Evolutionary conservation across 2,888 invertebrate species (phyloP).

Genomic region (Pecten maximus): DNA sequence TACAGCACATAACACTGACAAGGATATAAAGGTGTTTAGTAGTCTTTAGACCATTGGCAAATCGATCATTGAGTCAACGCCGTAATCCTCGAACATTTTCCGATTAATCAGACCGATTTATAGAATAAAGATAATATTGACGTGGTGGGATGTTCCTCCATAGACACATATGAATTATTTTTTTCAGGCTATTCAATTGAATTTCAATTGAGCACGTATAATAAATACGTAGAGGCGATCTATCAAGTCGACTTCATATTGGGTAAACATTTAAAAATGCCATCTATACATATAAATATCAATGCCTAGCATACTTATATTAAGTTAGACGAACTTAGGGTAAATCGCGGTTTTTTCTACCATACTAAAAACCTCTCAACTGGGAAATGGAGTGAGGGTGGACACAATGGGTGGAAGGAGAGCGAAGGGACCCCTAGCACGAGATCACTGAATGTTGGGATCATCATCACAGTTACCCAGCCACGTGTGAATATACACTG

Average conservation of each 20-base stretch:
- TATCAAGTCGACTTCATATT: constrained; percentile 33
- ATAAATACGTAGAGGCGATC: not conserved
- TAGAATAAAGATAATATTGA: constrained; percentile 19
- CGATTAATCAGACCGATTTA: constrained; percentile 27
- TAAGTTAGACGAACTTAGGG: not conserved
- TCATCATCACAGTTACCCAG: not conserved
- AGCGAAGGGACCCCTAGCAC: not conserved
- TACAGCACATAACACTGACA: not conserved
- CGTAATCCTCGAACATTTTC: not conserved
- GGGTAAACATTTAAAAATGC: constrained; percentile 23
- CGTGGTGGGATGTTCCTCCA: not conserved
- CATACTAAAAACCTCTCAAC: constrained; percentile 16
- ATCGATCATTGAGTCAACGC: not conserved
- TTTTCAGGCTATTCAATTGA: not conserved
- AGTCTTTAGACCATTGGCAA: not conserved
- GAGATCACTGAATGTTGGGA: not conserved
- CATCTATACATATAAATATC: constrained; percentile 29
- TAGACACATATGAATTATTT: not conserved
- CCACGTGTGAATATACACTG: constrained; percentile 21
- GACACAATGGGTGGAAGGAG: not conserved
- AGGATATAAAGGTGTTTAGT: not conserved
- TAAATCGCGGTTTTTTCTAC: not conserved
- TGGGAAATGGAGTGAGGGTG: constrained; percentile 4
- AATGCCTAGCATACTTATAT: not conserved
- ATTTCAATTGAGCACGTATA: constrained; percentile 11